Base-by-base conservation (phyloP, 2,888 invertebrate species). In the Tubulanus polymorphus region DNA sequence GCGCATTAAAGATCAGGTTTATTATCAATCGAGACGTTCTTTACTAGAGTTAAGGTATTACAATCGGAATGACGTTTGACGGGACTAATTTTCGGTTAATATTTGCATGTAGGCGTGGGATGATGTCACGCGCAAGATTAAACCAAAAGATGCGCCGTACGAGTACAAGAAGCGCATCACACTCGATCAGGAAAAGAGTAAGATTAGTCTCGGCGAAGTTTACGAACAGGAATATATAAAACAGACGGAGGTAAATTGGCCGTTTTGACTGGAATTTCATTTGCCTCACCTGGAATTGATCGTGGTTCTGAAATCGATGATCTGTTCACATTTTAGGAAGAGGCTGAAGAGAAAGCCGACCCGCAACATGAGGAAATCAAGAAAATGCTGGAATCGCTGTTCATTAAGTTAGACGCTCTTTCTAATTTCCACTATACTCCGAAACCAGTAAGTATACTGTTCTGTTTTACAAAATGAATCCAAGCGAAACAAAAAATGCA, bases 371-470 rank as follows among this genome's bases (percentile, higher is more conserved):
- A 84, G 57, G 87, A 89, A 78, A 89, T 97, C 30, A 85, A 85
- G 63, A 83, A 85, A 55, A 81, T 85, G 64, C 89, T 95, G 88
- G 81, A 82, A 12, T 81, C 84, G 0, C 75, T 99, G 3, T 94
- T 96, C 72, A 76, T 84, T 0, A 90, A 95, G 78, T 81, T 99
- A 37, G 94, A 97, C 80, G 91, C 95, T 0, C 82, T 99, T 15
- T 89, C 90, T 1, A 94, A 97, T 78, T 95, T 89, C 79, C 91
- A 95, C 78, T 97, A 90, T 72, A 93, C 93, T 46, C 96, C 97
- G 0, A 91, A 88, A 82, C 85, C 86, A 55, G 85, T 85, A 76
- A 76, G 72, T 60, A 6, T n/a, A 1, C 2, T 1, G n/a, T n/a
- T n/a, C n/a, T n/a, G n/a, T n/a, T n/a, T n/a, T n/a, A n/a, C n/a